A percentile compares a stretch with the other conserved stretches of the same genome.
Conservation (phyloP, 2,113 vertebrate genomes). For the Sporophila hypoxantha region DNA sequence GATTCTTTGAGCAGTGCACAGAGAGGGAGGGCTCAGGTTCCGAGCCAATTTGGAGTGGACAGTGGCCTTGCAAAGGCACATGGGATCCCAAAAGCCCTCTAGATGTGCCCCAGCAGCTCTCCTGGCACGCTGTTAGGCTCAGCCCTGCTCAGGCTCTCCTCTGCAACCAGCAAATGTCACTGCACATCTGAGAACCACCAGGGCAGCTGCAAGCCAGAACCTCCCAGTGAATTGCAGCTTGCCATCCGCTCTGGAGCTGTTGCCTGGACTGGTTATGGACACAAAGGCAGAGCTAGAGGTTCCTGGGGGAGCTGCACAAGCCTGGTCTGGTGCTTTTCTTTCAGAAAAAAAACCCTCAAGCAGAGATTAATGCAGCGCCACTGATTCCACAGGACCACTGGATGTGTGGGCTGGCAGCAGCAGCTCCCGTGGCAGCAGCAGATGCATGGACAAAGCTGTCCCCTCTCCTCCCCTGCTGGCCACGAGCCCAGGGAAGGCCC, state of each 20-base stretch:
- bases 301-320: neutral
- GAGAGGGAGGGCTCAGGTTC: neutral
- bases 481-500: rapidly evolving
- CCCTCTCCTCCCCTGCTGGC: neutral
- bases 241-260: neutral
- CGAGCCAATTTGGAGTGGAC: neutral
- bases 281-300: neutral
- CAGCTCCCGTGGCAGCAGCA: neutral
- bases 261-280: neutral
- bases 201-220: neutral
- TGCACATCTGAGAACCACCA: rapidly evolving
- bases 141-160: rapidly evolving
- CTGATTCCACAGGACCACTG: rapidly evolving
- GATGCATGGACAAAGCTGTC: neutral
- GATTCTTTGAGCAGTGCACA: rapidly evolving
- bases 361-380: rapidly evolving
- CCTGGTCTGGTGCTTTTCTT: neutral
- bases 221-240: neutral
- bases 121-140: neutral
- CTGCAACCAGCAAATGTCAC: no score
- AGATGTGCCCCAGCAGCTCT: neutral
- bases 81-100: rapidly evolving
- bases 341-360: neutral
- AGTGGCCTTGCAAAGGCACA: neutral
- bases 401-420: rapidly evolving